These are phyloP conservation scores for Otus scops DNA, from an alignment of 2,797 vertebrate species.

Conservation along the genomic window DNA sequence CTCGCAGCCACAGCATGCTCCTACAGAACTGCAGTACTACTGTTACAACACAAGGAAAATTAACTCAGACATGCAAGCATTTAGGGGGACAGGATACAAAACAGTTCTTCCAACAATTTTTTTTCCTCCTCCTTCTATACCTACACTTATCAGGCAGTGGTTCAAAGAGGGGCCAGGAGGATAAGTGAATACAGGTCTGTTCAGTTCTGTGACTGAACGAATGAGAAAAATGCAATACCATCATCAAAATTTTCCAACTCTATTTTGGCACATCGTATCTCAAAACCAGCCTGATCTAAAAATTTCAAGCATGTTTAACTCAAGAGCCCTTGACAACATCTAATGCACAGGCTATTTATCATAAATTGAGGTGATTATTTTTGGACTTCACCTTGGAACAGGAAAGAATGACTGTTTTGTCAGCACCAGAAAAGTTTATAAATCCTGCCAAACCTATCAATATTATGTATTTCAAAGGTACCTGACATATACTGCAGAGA, in stretches of 20 bases:
- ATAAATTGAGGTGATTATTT: constrained; percentile 31
- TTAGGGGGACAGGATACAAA: not conserved
- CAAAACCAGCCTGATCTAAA: constrained; percentile 17
- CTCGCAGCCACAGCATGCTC: not conserved
- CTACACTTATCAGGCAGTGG: not conserved
- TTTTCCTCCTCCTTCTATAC: not conserved
- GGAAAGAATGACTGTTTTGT: not conserved
- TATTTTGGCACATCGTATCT: not conserved
- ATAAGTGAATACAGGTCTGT: not conserved
- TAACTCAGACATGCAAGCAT: not conserved
- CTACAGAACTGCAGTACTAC: not conserved
- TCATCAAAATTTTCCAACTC: constrained; percentile 10
- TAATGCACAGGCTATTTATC: constrained; percentile 38
- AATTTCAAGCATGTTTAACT: constrained; percentile 49
- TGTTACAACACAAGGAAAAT: not conserved
- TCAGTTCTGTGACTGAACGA: not conserved
- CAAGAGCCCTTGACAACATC: constrained; percentile 26
- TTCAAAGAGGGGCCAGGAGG: not conserved
- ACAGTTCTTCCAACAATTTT: not conserved
- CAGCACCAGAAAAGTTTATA: not conserved
- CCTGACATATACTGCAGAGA: not conserved
- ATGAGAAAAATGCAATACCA: not conserved
- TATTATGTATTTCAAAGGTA: not conserved
- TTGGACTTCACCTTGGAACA: constrained; percentile 26
- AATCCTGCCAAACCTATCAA: not conserved